phyloP scores from a whole-genome alignment of 2,888 invertebrate species.

The Sipha maydis region DNA sequence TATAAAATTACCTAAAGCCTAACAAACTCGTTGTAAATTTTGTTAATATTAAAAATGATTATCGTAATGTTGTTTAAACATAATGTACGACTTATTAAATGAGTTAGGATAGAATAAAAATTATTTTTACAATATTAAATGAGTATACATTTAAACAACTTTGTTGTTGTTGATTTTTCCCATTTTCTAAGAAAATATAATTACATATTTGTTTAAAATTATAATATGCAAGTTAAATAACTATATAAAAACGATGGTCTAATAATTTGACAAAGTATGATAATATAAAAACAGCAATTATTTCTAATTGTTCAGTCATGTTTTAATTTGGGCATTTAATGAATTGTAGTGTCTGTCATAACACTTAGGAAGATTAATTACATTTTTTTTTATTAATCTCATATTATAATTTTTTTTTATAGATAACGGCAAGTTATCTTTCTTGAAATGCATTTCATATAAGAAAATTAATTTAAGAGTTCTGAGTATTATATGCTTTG shows the following conservation, averaged over 20 bases:
- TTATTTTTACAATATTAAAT: slow-evolving; percentile 8
- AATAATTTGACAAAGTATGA: neutral
- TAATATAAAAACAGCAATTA: neutral
- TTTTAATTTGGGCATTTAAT: neutral
- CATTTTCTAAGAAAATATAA: neutral
- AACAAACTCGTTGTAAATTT: slow-evolving; percentile 58
- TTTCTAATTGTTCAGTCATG: neutral
- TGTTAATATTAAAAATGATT: slow-evolving; percentile 55
- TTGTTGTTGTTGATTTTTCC: neutral
- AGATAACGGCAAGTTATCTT: too few species aligned
- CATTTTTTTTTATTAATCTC: too few species aligned
- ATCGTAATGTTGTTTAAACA: slow-evolving; percentile 44
- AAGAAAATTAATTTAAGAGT: too few species aligned
- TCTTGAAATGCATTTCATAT: too few species aligned
- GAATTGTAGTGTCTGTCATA: neutral
- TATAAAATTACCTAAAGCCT: slow-evolving; percentile 42
- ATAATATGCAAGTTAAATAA: neutral
- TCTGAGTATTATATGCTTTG: too few species aligned
- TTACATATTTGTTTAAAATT: neutral
- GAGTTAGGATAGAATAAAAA: slow-evolving; percentile 40
- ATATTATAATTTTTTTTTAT: too few species aligned
- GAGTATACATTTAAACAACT: neutral
- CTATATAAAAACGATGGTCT: neutral
- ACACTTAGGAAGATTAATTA: neutral
- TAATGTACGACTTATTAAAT: slow-evolving; percentile 40